Conservation (phyloP, 2,888 invertebrate species). For the Pseudeuparius sepicola region DNA sequence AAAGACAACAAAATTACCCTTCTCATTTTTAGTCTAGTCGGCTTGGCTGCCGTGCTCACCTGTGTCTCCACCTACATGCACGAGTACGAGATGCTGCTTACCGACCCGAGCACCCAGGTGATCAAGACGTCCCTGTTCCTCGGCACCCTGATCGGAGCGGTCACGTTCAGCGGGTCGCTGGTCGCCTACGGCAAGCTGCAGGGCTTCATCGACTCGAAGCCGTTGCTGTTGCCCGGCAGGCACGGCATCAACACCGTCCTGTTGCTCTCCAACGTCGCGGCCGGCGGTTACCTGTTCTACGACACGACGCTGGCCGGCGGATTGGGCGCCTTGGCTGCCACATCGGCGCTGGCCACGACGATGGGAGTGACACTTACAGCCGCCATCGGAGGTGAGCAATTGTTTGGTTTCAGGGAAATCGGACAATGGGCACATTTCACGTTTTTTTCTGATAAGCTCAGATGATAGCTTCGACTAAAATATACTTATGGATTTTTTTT, state of each 20-base stretch:
- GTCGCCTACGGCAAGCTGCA: conserved; percentile 87
- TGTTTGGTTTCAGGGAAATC: too few relatives aligned
- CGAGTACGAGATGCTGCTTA: conserved; percentile 72
- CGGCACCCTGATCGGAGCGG: conserved; percentile 83
- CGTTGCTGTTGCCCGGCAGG: conserved; percentile 71
- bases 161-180: conserved; percentile 77
- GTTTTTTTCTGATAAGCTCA: too few relatives aligned
- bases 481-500: too few relatives aligned
- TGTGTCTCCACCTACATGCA: conserved; percentile 77
- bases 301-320: conserved; percentile 57
- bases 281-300: conserved; percentile 60
- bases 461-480: too few relatives aligned
- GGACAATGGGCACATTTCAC: too few relatives aligned
- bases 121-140: conserved; percentile 77
- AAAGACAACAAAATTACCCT: not conserved
- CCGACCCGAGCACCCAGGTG: conserved; percentile 70
- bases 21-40: conserved; percentile 56
- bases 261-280: conserved; percentile 58
- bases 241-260: conserved; percentile 66
- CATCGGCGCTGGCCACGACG: conserved; percentile 64
- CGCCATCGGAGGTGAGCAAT: conserved; percentile 68
- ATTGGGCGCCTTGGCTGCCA: conserved; percentile 62
- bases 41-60: conserved; percentile 78
- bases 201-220: conserved; percentile 68
- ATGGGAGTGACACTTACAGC: conserved; percentile 83